Evolutionary conservation across 2,888 invertebrate genomes (phyloP).

Genomic region (Acrocyrtus sp.): DNA sequence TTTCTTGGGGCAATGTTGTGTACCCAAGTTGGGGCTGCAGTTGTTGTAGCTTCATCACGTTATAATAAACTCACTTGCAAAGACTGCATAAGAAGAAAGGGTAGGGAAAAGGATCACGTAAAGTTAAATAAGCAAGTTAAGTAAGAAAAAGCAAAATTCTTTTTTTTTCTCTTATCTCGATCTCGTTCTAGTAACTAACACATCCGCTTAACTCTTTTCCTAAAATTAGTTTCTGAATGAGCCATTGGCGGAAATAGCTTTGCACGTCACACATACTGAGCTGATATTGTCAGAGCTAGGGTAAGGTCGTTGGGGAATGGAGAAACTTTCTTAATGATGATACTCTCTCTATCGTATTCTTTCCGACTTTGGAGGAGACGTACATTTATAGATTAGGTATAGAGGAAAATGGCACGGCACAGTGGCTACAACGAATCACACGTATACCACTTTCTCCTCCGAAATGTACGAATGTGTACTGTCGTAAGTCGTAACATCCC

Average conservation of each 20-base stretch:
- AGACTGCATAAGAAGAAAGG: too few species aligned
- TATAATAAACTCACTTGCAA: too few species aligned
- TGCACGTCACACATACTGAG: slow-evolving; percentile 43
- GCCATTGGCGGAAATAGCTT: slow-evolving; percentile 49
- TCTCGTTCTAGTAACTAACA: slow-evolving; percentile 37
- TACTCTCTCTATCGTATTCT: slow-evolving; percentile 26
- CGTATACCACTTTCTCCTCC: background rate
- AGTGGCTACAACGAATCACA: too few species aligned
- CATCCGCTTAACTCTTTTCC: slow-evolving; percentile 48
- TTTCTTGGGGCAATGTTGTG: background rate
- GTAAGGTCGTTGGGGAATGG: slow-evolving; percentile 48
- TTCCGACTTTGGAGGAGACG: too few species aligned
- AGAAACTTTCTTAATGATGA: slow-evolving; percentile 50
- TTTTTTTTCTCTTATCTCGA: slow-evolving; percentile 38
- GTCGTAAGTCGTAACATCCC: too few species aligned
- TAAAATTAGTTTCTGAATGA: slow-evolving; percentile 47
- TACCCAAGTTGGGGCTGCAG: background rate
- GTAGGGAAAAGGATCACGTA: slow-evolving; percentile 24
- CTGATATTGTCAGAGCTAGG: slow-evolving; percentile 37
- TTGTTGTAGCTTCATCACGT: background rate
- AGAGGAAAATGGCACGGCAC: too few species aligned
- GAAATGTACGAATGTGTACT: background rate
- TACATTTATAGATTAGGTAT: too few species aligned
- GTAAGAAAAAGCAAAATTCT: slow-evolving; percentile 21
- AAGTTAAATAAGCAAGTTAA: slow-evolving; percentile 39